These are phyloP conservation scores for Gouania willdenowi DNA, from an alignment of 2,797 vertebrate species.

Conservation along the genomic window DNA sequence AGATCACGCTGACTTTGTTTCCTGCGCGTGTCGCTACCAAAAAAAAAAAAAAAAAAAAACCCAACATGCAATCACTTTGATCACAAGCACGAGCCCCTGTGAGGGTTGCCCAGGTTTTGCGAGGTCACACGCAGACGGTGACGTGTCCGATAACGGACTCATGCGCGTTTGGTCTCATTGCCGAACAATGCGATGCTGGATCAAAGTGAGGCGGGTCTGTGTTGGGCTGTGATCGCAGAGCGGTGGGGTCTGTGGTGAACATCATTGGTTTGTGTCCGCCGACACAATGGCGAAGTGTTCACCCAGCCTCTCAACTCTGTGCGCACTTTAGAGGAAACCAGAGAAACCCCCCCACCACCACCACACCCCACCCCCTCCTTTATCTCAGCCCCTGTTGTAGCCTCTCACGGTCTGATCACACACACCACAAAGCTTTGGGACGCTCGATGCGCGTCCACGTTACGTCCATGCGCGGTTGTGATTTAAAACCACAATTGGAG, in stretches of 20 bases:
- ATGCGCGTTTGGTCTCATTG: conserved; percentile 30
- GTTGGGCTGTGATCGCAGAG: no score
- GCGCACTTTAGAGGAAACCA: conserved; percentile 69
- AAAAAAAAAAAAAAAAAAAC: no score
- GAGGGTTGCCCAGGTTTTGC: background rate
- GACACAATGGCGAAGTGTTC: conserved; percentile 65
- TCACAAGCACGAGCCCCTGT: background rate
- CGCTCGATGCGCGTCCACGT: conserved; percentile 21
- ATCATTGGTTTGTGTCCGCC: no score
- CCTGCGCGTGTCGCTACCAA: conserved; percentile 9
- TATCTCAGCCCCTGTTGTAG: background rate
- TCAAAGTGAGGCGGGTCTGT: no score
- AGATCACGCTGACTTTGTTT: conserved; percentile 64
- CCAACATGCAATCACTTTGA: conserved; percentile 4
- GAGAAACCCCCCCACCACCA: conserved; percentile 23
- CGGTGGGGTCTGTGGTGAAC: conserved; percentile 40
- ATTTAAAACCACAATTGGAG: no score
- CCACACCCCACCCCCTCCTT: conserved; percentile 39
- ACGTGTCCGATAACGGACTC: conserved; percentile 60
- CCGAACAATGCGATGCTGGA: conserved; percentile 76
- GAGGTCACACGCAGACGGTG: conserved; percentile 20
- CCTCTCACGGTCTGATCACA: conserved; percentile 35
- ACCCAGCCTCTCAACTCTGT: conserved; percentile 65
- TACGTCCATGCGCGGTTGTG: background rate
- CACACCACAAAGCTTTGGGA: conserved; percentile 28